Evolutionary conservation across 2,113 vertebrate genomes (phyloP).

Genomic region (Nothocercus julius): DNA sequence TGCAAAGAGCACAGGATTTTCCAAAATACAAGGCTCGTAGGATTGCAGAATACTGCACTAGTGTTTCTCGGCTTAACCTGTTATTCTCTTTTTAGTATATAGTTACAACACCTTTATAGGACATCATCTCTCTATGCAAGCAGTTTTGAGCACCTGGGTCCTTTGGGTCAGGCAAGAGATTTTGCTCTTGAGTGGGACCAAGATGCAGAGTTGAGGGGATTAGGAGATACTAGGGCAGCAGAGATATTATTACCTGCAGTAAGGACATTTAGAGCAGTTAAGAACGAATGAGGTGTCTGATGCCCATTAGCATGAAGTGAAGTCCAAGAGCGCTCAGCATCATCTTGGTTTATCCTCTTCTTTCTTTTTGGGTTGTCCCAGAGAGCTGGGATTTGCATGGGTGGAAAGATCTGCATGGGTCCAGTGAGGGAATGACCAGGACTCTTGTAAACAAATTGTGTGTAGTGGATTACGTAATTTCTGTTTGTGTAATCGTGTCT

Average conservation of each 20-base stretch:
- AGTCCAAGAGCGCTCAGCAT: background rate
- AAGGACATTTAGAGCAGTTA: background rate
- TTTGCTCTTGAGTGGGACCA: background rate
- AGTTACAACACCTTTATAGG: background rate
- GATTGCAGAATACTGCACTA: background rate
- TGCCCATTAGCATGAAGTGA: background rate
- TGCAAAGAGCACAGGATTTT: background rate
- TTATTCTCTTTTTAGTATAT: background rate
- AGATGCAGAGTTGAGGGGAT: background rate
- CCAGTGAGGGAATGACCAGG: background rate
- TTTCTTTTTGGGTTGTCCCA: conserved; percentile 18
- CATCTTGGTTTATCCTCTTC: background rate
- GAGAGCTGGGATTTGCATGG: conserved; percentile 28
- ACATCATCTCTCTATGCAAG: fast-evolving
- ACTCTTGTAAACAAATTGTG: conserved; percentile 17
- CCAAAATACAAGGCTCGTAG: background rate
- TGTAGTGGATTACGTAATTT: conserved; percentile 32
- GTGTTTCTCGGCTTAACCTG: background rate
- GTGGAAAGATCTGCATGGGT: background rate
- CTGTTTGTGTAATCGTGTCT: conserved; percentile 35
- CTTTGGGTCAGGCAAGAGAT: background rate
- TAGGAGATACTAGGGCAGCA: background rate
- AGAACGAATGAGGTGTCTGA: background rate
- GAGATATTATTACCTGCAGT: background rate
- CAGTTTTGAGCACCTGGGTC: background rate